These are phyloP conservation scores for Amblyteles armatorius DNA, from an alignment of 2,888 invertebrate genomes.

Conservation along the genomic window DNA sequence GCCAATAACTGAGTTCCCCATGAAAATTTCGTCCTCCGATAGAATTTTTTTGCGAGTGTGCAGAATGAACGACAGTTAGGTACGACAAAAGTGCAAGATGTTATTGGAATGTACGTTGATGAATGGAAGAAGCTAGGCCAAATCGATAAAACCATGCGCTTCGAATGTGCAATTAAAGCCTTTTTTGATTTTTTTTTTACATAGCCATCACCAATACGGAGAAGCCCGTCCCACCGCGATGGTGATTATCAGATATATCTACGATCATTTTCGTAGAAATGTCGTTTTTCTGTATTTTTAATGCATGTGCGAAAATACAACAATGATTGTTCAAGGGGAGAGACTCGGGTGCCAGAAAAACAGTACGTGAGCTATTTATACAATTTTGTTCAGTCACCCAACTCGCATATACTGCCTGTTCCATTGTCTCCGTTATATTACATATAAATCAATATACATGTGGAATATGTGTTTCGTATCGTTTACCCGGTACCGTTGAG, in stretches of 20 bases:
- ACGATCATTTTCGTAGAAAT: slow-evolving; percentile 26
- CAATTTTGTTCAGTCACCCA: slow-evolving; percentile 75
- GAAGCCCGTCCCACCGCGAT: slow-evolving; percentile 54
- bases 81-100: slow-evolving; percentile 60
- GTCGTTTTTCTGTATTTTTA: not conserved
- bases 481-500: slow-evolving; percentile 58
- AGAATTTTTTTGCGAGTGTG: slow-evolving; percentile 35
- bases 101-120: slow-evolving; percentile 68
- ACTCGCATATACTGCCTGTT: slow-evolving; percentile 68
- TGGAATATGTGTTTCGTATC: slow-evolving; percentile 57
- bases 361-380: slow-evolving; percentile 57
- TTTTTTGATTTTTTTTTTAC: slow-evolving; percentile 59
- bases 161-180: slow-evolving; percentile 78
- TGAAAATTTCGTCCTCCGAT: slow-evolving; percentile 34
- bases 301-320: slow-evolving; percentile 46
- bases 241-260: slow-evolving; percentile 28
- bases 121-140: slow-evolving; percentile 78
- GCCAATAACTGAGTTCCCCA: slow-evolving; percentile 22
- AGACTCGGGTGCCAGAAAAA: slow-evolving; percentile 75
- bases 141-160: slow-evolving; percentile 77
- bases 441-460: slow-evolving; percentile 25
- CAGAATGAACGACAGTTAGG: slow-evolving; percentile 63
- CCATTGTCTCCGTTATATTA: slow-evolving; percentile 57
- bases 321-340: slow-evolving; percentile 73
- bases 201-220: slow-evolving; percentile 79